Evolutionary conservation across 1,140 invertebrate genomes (phyloP), one percentile per base, ranked within the genome.

Genomic region (Philaenus spumarius): DNA sequence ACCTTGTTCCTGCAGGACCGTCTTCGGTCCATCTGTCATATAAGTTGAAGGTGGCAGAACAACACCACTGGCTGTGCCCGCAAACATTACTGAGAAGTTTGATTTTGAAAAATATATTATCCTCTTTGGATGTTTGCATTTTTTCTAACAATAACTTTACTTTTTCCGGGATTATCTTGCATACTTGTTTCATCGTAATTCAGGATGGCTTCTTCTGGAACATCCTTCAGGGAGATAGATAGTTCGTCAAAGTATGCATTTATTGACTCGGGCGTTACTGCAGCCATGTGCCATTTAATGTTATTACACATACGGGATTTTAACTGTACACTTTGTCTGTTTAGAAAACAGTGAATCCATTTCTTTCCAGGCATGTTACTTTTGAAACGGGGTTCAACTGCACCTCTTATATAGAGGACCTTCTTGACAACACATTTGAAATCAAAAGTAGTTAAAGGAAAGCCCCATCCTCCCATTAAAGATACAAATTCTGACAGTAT

Each of bases 171-270:
- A 39, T 53, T 34, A 53, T 53, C 51, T 17, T 17, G 17, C 7
- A 53, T 17, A 17, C 12, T 39, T 39, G 22, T 53, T 30, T 53
- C 51, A 24, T 53, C 34, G 22, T 20, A 53, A 39, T 53, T 53
- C 2, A 53, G 35, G 3, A 53, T 35, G 14, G 26, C 12, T 15
- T 53, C 17, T 53, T 7, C 24, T 3, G n/a, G 26, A 37, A 53
- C 17, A n/a, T 39, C 51, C 19, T 53, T 39, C 24, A 30, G 26
- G 6, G 51, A 17, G 2, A 19, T 39, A 3, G 19, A n/a, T 20
- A 53, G 34, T 35, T 53, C 14, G n/a, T 53, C 51, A 53, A 53
- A 53, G 22, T 39, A 53, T 37, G 19, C n/a, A 15, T 53, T 34
- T 19, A 53, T 50, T n/a, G 24, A 20, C 47, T 22, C 6, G n/a